Base-by-base conservation (phyloP, 64 coral and sea anemone genomes). In the Acropora tenuis region DNA sequence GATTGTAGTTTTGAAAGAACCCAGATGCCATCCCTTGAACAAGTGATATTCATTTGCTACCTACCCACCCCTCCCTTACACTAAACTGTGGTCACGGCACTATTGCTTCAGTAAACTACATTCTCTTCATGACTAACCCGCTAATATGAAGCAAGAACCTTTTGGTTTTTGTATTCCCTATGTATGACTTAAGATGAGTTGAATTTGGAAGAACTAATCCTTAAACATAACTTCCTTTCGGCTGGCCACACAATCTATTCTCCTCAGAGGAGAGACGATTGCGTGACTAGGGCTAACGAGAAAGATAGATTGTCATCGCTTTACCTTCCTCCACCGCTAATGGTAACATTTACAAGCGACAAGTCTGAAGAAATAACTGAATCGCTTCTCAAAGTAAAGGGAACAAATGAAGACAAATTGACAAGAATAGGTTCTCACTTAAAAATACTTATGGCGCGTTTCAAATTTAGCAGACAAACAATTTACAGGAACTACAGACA, bases 91-190 rank as follows among this genome's bases (percentile, higher is more conserved):
- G 30, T 43, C 60, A 68, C 20, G 43, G 60, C 58, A 84, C 17
- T 83, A 47, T 83, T 68, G 61, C 80, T 48, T 84, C 60, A 81
- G 50, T 63, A 81, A 63, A 43, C 12, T 81, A 52, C 20, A 65
- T 61, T 6, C 49, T 80, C 30, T 42, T 8, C 79, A 69, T 41
- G 9, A 60, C n/a, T 1, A 60, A 11, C 15, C 60, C 6, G 16
- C 43, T 46, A 68, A 13, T 69, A 69, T 69, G 80, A 84, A 67
- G 42, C 59, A 84, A 69, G 59, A 84, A 19, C 80, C 61, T 47
- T 46, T 42, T 44, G 47, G 80, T 47, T 84, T 45, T 48, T 3
- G 48, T 42, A 57, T 41, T 3, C 6, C 20, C 0, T 2, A 4
- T 17, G n/a, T 10, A 30, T 30, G 30, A 30, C 30, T 30, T 30